A percentile compares a stretch with the other conserved stretches of the same genome.
phyloP scores from a whole-genome alignment of 2,113 vertebrate species.

The Aegotheles bennettii region DNA sequence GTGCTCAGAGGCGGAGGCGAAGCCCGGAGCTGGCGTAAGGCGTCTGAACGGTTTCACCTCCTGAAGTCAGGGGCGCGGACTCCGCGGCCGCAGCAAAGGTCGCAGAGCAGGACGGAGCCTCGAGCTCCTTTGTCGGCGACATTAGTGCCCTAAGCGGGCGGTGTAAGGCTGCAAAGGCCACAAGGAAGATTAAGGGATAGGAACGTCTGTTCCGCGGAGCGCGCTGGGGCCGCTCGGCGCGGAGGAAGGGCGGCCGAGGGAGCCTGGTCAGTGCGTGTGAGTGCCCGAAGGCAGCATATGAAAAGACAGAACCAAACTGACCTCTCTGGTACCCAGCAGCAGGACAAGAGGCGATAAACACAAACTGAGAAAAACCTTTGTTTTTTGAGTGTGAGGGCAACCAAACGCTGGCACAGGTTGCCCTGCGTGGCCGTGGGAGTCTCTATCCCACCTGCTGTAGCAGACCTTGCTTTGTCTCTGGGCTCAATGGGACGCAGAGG shows the following conservation, averaged over 20 bases:
- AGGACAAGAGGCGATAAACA: background rate
- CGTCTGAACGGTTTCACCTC: fast-evolving
- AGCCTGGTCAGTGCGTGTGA: fast-evolving
- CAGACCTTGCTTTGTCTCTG: background rate
- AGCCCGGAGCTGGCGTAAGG: background rate
- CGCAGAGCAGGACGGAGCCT: fast-evolving
- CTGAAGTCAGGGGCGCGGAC: fast-evolving
- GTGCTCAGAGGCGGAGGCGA: too few species aligned
- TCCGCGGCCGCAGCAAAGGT: fast-evolving
- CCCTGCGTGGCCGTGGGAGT: too few species aligned
- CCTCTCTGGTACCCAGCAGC: background rate
- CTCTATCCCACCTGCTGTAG: background rate
- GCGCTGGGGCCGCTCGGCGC: background rate
- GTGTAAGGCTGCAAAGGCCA: background rate
- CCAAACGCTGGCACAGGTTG: background rate
- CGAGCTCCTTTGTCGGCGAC: fast-evolving
- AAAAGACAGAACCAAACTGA: background rate
- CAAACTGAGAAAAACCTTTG: background rate
- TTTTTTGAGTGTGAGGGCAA: background rate
- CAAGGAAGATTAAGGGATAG: conserved; percentile 23
- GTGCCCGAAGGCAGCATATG: background rate
- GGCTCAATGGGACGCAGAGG: fast-evolving
- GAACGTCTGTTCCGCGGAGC: fast-evolving
- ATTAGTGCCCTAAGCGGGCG: background rate
- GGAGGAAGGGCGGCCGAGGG: background rate